Evolutionary conservation across 2,888 invertebrate species (phyloP), one percentile per base, ranked within the genome.

Genomic region (Octonoba sinensis): DNA sequence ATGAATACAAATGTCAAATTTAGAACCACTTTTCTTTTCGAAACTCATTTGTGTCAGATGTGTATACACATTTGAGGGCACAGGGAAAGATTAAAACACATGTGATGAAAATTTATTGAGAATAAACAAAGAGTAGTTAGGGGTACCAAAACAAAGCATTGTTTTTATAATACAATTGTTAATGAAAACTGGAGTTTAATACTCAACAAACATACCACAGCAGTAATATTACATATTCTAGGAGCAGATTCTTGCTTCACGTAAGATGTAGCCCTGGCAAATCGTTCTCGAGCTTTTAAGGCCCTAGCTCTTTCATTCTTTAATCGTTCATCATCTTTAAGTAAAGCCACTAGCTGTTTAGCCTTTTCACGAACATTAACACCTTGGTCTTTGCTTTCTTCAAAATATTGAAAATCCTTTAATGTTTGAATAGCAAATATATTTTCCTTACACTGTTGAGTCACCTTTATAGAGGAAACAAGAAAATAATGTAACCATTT

Each of bases 341-440:
- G 90, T 86, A 99, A 91, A 87, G 93, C 93, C 24, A 97, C 97
- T 87, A 99, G 91, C 89, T 97, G 95, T 89, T 98, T 99, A 84
- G 99, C 99, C 89, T 99, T 99, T 89, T 99, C 98, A 74, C 99
- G 91, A 0, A 99, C 98, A 90, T 97, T 98, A 86, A 96, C 92
- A 85, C 95, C 99, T 90, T 98, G 97, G 90, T 99, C 99, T 89
- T 98, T 98, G 16, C 79, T 60, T 87, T 99, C 99, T 89, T 99
- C 99, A 89, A 95, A 92, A 88, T 99, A 95, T 89, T 99, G 98
- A 90, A 99, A 99, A 89, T 98, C 96, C 88, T 96, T 96, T 83
- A 99, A 90, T n/a, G 99, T 99, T 90, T 99, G 96, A 88, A 99
- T 99, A 67, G 97, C 97, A 90, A 95, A 99, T 86, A 99, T 97